A percentile compares a stretch with the other conserved stretches of the same genome.
Conservation (phyloP, 2,888 invertebrate species). For the Torymus texanus region DNA sequence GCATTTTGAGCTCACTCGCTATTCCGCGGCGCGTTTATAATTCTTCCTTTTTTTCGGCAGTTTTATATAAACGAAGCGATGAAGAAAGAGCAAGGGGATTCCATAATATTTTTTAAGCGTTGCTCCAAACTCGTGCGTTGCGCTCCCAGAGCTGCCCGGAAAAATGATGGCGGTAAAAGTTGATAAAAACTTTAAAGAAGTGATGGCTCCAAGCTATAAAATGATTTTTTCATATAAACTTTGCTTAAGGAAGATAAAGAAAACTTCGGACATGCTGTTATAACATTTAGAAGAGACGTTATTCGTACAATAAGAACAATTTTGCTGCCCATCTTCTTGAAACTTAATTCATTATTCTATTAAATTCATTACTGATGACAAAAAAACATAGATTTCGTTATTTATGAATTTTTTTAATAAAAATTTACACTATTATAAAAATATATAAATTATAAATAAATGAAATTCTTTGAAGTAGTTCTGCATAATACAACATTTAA, state of each 20-base stretch:
- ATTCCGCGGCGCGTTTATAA: neutral
- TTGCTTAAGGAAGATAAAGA: neutral
- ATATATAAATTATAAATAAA: too few relatives aligned
- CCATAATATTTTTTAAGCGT: slow-evolving; percentile 20
- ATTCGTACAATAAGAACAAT: neutral
- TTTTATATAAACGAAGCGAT: neutral
- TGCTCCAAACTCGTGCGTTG: neutral
- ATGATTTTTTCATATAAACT: slow-evolving; percentile 22
- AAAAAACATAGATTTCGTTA: too few relatives aligned
- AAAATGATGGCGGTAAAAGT: slow-evolving; percentile 8
- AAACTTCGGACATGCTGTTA: too few relatives aligned
- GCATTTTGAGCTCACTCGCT: slow-evolving; percentile 9
- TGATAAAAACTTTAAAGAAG: slow-evolving; percentile 27
- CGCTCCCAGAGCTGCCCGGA: too few relatives aligned
- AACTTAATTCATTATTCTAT: too few relatives aligned
- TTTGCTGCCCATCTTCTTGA: neutral
- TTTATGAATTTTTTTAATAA: too few relatives aligned
- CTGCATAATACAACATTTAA: too few relatives aligned
- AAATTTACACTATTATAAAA: too few relatives aligned
- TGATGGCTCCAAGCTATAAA: neutral
- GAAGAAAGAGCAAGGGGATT: neutral
- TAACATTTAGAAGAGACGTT: neutral
- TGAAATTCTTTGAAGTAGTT: too few relatives aligned
- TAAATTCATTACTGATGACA: too few relatives aligned
- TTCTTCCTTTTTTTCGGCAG: neutral